Evolutionary conservation across 2,113 vertebrate genomes (phyloP), one percentile per base, ranked within the genome.

Genomic region (Bujurquina vittata): DNA sequence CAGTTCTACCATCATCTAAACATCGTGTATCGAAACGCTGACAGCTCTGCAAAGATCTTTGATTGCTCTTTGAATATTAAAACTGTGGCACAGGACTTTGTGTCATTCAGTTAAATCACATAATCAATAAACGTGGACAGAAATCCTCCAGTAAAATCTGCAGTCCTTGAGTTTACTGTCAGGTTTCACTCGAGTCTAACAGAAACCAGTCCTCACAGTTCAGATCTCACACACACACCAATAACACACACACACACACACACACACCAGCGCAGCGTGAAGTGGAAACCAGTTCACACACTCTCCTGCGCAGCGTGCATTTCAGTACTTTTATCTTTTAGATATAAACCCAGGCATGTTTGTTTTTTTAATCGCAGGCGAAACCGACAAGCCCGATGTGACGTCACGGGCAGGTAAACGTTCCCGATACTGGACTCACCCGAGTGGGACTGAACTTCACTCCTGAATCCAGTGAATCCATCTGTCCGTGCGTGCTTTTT

Each of bases 121-220:
- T 31, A 20, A 52, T 52, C 17, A 3, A 31, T 72, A 72, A 49
- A 69, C 37, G 14, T 18, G 63, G 22, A 67, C n/a, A 46, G 8
- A 2, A 49, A 29, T 26, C 40, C 37, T 18, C 37, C 15, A 5
- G 26, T 10, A 29, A 49, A 49, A 29, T 0, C 7, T 29, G 15
- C 23, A 49, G 10, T 12, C 40, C 3, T 43, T 12, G 11, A 23
- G 43, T 29, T 69, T 15, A 49, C 2, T 7, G 35, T 46, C 65
- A 4, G 43, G 65, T 49, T 69, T 69, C 65, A 49, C 43, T 12
- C 23, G 65, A 52, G 65, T 9, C 26, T 9, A 29, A 69, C 3
- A 31, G 67, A 52, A 72, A 72, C 43, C 0, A 29, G 23, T 7
- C 23, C 22, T 67, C 40, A 0, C 63, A 20, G 5, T 2, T 8